Percentiles rank a stretch among this genome's conserved stretches.
phyloP scores from a whole-genome alignment of 2,797 vertebrate genomes.

The Mareca strepera region DNA sequence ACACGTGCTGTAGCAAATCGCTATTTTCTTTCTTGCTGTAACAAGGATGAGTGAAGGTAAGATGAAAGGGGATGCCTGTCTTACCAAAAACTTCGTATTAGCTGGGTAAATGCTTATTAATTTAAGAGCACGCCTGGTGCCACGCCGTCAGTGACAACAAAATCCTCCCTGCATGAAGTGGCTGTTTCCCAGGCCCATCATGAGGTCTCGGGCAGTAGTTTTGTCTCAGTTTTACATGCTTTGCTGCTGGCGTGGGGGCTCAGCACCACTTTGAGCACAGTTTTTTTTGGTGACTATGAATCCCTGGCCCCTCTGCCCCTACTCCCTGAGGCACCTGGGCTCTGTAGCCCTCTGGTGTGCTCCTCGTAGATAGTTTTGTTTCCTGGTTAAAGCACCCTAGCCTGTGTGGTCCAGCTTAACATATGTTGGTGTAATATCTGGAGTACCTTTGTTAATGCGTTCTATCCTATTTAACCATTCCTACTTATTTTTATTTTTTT shows the following conservation, averaged over 20 bases:
- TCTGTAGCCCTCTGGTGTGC: fast-evolving
- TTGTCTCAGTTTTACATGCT: fast-evolving
- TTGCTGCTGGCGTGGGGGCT: fast-evolving
- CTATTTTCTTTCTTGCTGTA: fast-evolving
- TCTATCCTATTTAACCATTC: background rate
- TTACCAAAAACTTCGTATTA: background rate
- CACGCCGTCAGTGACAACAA: background rate
- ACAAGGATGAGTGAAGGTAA: background rate
- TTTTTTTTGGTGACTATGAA: no score
- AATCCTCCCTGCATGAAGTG: fast-evolving
- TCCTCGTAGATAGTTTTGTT: background rate
- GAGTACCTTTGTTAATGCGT: fast-evolving
- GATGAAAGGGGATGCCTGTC: background rate
- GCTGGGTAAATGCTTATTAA: background rate
- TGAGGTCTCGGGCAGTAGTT: fast-evolving
- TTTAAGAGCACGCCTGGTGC: background rate
- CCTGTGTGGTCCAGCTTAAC: background rate
- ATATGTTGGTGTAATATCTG: fast-evolving
- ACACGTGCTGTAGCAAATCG: fast-evolving
- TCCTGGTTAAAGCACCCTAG: background rate
- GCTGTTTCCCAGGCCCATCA: background rate
- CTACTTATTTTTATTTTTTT: background rate
- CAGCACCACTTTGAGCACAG: fast-evolving
- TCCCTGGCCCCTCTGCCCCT: no score
- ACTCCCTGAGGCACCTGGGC: no score